These are phyloP conservation scores for Lasius platythorax DNA, from an alignment of 2,888 invertebrate species.

Conservation along the genomic window DNA sequence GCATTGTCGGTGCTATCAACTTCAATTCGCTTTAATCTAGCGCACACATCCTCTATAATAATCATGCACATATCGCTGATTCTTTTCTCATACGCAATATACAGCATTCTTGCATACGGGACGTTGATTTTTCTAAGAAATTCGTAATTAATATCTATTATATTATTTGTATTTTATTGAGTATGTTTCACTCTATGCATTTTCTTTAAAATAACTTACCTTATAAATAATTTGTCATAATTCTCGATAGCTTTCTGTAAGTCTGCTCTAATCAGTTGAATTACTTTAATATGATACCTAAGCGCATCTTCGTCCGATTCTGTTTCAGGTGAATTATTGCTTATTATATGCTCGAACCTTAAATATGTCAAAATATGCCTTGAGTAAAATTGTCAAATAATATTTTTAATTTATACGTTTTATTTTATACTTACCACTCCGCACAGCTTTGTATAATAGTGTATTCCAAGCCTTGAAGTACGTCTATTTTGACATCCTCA, in stretches of 20 bases:
- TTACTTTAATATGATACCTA: conserved; percentile 93
- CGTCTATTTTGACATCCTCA: conserved; percentile 83
- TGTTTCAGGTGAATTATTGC: conserved; percentile 89
- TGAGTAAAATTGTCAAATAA: background rate
- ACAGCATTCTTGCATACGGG: conserved; percentile 91
- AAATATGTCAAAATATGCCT: background rate
- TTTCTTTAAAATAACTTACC: conserved; percentile 87
- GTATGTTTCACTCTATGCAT: background rate
- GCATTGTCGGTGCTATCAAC: conserved; percentile 87
- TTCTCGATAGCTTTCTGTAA: conserved; percentile 93
- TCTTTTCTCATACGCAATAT: conserved; percentile 91
- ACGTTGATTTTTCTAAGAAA: conserved; percentile 89
- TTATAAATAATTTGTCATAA: conserved; percentile 94
- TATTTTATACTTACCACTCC: conserved; percentile 88
- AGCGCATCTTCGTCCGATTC: conserved; percentile 91
- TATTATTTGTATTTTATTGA: conserved; percentile 17
- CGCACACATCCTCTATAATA: conserved; percentile 91
- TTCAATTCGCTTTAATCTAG: conserved; percentile 89
- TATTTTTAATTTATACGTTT: background rate
- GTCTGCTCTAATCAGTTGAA: conserved; percentile 93
- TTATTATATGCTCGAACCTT: conserved; percentile 91
- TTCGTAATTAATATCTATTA: conserved; percentile 15
- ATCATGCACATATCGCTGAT: conserved; percentile 91
- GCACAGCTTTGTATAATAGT: conserved; percentile 92
- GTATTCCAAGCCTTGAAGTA: conserved; percentile 89